Conservation (phyloP, 2,888 invertebrate genomes). For the Cyrtodaria siliqua region DNA sequence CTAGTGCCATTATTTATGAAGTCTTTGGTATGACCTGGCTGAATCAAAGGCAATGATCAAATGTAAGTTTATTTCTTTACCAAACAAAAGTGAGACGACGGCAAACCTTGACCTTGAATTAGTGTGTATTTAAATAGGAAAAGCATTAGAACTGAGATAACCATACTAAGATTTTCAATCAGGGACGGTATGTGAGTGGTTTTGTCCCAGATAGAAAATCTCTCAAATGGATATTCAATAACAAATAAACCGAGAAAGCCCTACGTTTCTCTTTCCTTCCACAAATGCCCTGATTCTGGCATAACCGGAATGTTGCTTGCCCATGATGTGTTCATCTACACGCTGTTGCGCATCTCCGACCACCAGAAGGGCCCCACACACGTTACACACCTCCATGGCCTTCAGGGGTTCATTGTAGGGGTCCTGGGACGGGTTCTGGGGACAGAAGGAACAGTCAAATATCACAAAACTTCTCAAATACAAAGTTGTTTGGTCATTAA, state of each 20-base stretch:
- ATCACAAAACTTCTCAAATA: too few relatives aligned
- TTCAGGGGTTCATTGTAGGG: conserved; percentile 87
- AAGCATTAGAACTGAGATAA: too few relatives aligned
- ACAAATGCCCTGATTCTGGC: conserved; percentile 87
- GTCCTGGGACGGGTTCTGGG: conserved; percentile 64
- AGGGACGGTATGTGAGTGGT: too few relatives aligned
- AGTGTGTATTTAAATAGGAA: not conserved
- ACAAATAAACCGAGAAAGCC: conserved; percentile 1
- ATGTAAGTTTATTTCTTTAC: not conserved
- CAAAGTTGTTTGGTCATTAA: too few relatives aligned
- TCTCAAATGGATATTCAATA: too few relatives aligned
- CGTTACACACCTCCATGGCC: conserved; percentile 99
- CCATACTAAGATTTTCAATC: too few relatives aligned
- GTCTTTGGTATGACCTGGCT: too few relatives aligned
- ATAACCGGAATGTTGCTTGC: conserved; percentile 99
- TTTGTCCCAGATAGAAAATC: not conserved
- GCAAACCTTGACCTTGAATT: too few relatives aligned
- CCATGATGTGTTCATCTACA: conserved; percentile 98
- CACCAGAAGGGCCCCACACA: conserved; percentile 99
- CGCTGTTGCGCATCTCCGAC: conserved; percentile 99
- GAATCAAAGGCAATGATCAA: too few relatives aligned
- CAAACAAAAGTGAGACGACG: not conserved
- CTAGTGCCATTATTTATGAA: too few relatives aligned
- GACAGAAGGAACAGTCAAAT: conserved; percentile 10
- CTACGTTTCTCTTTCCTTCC: conserved; percentile 77